A percentile compares a stretch with the other conserved stretches of the same genome.
Evolutionary conservation across 2,888 invertebrate species (phyloP).

Genomic region (Anaspis maculata): DNA sequence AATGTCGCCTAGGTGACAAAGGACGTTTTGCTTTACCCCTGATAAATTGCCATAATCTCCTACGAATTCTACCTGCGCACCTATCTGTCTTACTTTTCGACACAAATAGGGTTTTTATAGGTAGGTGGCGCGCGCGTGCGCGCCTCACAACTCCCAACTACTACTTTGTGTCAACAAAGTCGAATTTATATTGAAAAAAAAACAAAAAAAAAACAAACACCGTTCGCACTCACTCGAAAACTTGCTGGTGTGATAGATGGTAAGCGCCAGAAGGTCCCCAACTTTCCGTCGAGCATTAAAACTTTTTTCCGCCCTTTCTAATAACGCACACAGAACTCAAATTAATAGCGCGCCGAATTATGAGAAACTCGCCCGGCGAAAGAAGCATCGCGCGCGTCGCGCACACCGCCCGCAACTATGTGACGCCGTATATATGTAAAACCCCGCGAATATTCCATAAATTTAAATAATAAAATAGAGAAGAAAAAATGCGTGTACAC

Average conservation of each 20-base stretch:
- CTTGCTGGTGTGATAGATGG: slow-evolving; percentile 15
- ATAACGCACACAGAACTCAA: slow-evolving; percentile 6
- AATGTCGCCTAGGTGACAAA: slow-evolving; percentile 25
- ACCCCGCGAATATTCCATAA: slow-evolving; percentile 7
- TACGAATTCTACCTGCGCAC: slow-evolving; percentile 17
- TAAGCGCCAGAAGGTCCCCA: slow-evolving; percentile 11
- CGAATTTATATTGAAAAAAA: slow-evolving; percentile 12
- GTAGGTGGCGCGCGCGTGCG: background rate
- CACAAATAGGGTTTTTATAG: slow-evolving; percentile 14
- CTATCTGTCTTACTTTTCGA: slow-evolving; percentile 18
- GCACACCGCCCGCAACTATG: no score
- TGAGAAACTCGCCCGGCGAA: no score
- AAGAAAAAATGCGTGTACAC: slow-evolving; percentile 5
- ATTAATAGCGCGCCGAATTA: slow-evolving; percentile 11
- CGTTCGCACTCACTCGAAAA: slow-evolving; percentile 15
- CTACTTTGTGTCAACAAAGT: slow-evolving; percentile 5
- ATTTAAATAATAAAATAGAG: slow-evolving; percentile 8
- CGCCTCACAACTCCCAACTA: background rate
- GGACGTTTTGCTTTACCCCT: slow-evolving; percentile 22
- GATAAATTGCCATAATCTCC: slow-evolving; percentile 23
- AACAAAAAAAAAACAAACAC: no score
- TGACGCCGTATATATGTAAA: no score
- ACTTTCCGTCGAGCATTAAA: slow-evolving; percentile 11
- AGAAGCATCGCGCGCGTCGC: no score
- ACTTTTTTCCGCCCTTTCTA: slow-evolving; percentile 10